Evolutionary conservation across 2,888 invertebrate genomes (phyloP).

Genomic region (Octodonta nipae): DNA sequence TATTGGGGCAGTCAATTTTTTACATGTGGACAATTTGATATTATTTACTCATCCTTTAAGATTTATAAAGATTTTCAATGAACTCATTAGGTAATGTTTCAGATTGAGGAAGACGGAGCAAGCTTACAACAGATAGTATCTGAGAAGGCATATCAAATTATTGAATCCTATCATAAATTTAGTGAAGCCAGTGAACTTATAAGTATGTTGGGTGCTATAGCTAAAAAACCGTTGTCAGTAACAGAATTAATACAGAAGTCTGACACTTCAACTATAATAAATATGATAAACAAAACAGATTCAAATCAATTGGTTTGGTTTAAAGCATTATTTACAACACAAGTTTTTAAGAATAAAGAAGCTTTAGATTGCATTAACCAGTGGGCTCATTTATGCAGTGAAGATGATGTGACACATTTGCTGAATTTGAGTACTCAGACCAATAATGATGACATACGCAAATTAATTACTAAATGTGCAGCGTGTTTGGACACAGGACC

Average conservation of each 20-base stretch:
- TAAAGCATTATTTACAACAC: constrained; percentile 24
- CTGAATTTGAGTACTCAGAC: constrained; percentile 17
- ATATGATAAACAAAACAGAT: constrained; percentile 24
- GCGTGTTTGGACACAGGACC: constrained; percentile 18
- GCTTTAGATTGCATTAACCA: constrained; percentile 22
- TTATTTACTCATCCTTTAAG: too few relatives aligned
- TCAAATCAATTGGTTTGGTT: constrained; percentile 29
- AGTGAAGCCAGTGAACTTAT: constrained; percentile 24
- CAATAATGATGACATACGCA: constrained; percentile 15
- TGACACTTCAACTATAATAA: constrained; percentile 23
- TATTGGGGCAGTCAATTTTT: too few relatives aligned
- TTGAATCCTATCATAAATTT: constrained; percentile 25
- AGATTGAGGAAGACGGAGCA: constrained; percentile 23
- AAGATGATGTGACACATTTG: constrained; percentile 22
- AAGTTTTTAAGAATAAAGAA: constrained; percentile 22
- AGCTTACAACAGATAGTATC: constrained; percentile 26
- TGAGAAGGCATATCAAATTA: constrained; percentile 24
- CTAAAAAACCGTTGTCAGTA: constrained; percentile 29
- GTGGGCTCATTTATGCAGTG: constrained; percentile 23
- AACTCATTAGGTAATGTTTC: constrained; percentile 8
- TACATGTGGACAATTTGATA: too few relatives aligned
- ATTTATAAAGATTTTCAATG: too few relatives aligned
- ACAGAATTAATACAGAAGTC: constrained; percentile 26
- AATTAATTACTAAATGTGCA: constrained; percentile 26
- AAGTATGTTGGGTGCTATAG: constrained; percentile 23